Evolutionary conservation across 2,888 invertebrate genomes (phyloP), one percentile per base, ranked within the genome.

Genomic region (Boloria selene): DNA sequence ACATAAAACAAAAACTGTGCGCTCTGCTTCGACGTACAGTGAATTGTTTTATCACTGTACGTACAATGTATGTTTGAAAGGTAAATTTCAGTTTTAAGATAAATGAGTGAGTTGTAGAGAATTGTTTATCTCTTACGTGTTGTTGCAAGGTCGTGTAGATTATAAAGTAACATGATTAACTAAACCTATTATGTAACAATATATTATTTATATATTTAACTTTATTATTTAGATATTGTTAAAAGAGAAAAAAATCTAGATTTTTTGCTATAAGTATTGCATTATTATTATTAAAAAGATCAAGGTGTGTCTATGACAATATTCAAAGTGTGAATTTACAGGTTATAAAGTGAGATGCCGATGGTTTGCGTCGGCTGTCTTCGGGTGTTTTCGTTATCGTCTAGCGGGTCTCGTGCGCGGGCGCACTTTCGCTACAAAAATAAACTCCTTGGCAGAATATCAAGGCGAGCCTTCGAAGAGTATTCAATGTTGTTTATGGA

Each of bases 401-500:
- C 76, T 89, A 90, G 89, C 89, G 90, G 89, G 82, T 88, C 88
- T 87, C 84, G 78, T 77, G 78, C 78, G 81, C 79, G 76, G 66
- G 79, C 83, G 83, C 85, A 89, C 88, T 89, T 89, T 89, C 88
- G 88, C 87, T 89, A 88, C 87, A 86, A 87, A 90, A 90, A 91
- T 91, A 91, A 90, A 89, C 85, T 89, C 89, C 89, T 90, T 91
- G 91, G 91, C 91, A 91, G 81, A 85, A 81, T 80, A 89, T 84
- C 91, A 90, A 90, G 86, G 84, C 86, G 84, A 90, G 90, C 89
- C 90, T 91, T 90, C 87, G 87, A 85, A 84, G 79, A 79, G 79
- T 84, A 85, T 84, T 82, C 79, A 71, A 78, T 72, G 73, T 78
- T 79, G 79, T 69, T 87, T 89, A 89, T 89, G 85, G 87, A 49